These are phyloP conservation scores for Danio jaintianensis DNA, from an alignment of 2,797 vertebrate genomes.

Conservation along the genomic window DNA sequence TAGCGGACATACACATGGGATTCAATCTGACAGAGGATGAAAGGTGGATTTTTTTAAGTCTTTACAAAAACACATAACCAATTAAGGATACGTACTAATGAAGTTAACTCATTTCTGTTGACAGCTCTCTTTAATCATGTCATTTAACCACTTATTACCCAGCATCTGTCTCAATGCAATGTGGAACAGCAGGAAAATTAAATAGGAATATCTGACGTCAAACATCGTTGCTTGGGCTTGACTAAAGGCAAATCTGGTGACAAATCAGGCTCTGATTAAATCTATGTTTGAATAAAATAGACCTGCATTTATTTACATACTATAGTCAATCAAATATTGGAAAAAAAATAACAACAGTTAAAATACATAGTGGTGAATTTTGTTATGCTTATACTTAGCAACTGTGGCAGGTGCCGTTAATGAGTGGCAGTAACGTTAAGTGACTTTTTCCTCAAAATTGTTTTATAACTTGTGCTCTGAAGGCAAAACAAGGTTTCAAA, in stretches of 20 bases:
- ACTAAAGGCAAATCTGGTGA: constrained; percentile 1
- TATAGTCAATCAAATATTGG: background rate
- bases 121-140: constrained; percentile 80
- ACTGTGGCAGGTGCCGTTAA: no score
- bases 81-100: constrained; percentile 65
- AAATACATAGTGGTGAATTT: no score
- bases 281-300: background rate
- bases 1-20: background rate
- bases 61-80: constrained; percentile 21
- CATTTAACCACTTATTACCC: constrained; percentile 81
- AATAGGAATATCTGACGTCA: constrained; percentile 23
- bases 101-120: constrained; percentile 70
- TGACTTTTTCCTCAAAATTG: no score
- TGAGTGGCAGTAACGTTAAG: no score
- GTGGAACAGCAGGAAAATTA: constrained; percentile 63
- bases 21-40: background rate
- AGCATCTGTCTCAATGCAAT: constrained; percentile 73
- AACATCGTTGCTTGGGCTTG: constrained; percentile 28
- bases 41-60: background rate
- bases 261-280: background rate
- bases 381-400: no score
- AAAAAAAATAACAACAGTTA: no score
- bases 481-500: no score
- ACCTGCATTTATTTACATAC: background rate
- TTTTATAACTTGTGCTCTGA: no score